Evolutionary conservation across 2,888 invertebrate genomes (phyloP).

Genomic region (Sthenelais limicola): DNA sequence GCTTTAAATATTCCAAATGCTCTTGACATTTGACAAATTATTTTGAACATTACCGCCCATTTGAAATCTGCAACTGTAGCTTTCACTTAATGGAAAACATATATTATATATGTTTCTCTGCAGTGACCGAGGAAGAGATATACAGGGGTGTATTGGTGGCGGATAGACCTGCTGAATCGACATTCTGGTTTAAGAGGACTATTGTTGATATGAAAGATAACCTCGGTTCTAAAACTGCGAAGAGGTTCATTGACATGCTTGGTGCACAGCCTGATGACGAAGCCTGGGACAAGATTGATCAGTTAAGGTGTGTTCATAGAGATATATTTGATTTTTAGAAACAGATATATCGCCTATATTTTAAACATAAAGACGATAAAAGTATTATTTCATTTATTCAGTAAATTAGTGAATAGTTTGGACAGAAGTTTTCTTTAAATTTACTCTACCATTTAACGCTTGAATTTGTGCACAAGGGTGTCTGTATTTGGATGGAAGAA

Average conservation of each 20-base stretch:
- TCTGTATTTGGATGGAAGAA: too few species aligned
- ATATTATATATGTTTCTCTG: not conserved
- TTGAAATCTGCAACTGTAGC: too few species aligned
- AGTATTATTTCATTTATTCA: too few species aligned
- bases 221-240: not conserved
- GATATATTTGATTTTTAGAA: too few species aligned
- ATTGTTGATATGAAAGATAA: not conserved
- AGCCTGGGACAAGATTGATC: not conserved
- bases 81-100: not conserved
- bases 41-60: too few species aligned
- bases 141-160: not conserved
- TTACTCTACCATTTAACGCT: too few species aligned
- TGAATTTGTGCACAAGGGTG: too few species aligned
- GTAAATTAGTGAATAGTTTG: too few species aligned
- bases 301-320: not conserved
- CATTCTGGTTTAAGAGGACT: not conserved
- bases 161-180: not conserved
- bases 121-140: constrained; percentile 19
- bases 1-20: too few species aligned
- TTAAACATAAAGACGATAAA: not conserved
- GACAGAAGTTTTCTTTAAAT: too few species aligned
- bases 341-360: too few species aligned
- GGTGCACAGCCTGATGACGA: not conserved
- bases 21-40: too few species aligned
- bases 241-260: not conserved